Conservation (phyloP, 1,140 invertebrate species). For the Drosophila quadrilineata region DNA sequence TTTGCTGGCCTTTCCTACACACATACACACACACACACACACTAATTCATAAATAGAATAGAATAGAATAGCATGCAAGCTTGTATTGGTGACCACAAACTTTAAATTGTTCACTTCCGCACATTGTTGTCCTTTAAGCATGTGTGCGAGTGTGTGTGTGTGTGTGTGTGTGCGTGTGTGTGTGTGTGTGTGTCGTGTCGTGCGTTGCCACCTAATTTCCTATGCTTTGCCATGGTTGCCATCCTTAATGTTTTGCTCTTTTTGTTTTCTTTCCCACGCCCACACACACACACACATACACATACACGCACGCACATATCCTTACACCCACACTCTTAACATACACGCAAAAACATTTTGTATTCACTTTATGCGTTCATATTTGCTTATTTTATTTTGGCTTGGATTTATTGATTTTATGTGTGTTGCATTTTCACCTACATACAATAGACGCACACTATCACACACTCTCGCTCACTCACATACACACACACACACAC, state of each 20-base stretch:
- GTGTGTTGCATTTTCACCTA: slow-evolving; percentile 68
- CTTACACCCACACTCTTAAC: too few relatives aligned
- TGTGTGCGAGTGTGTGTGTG: too few relatives aligned
- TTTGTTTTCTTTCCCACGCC: slow-evolving; percentile 47
- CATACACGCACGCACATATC: not conserved
- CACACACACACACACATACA: slow-evolving; percentile 15
- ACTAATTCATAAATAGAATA: not conserved
- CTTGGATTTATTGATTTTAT: slow-evolving; percentile 78
- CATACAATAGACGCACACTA: slow-evolving; percentile 20
- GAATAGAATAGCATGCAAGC: not conserved
- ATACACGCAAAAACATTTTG: slow-evolving; percentile 35
- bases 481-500: slow-evolving; percentile 19
- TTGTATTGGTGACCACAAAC: slow-evolving; percentile 33
- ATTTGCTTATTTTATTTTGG: slow-evolving; percentile 72
- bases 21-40: not conserved
- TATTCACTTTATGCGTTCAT: slow-evolving; percentile 50
- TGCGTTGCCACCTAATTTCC: slow-evolving; percentile 22
- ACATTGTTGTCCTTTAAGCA: too few relatives aligned
- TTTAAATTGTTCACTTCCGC: slow-evolving; percentile 51
- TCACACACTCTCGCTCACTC: slow-evolving; percentile 11
- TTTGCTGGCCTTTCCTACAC: slow-evolving; percentile 5
- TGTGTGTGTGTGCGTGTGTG: too few relatives aligned
- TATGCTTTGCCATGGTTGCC: slow-evolving; percentile 8
- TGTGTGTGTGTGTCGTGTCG: slow-evolving; percentile 15
- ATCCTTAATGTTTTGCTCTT: slow-evolving; percentile 34